These are phyloP conservation scores for Coryphaenoides rupestris DNA, from an alignment of 2,113 vertebrate genomes.

Conservation along the genomic window DNA sequence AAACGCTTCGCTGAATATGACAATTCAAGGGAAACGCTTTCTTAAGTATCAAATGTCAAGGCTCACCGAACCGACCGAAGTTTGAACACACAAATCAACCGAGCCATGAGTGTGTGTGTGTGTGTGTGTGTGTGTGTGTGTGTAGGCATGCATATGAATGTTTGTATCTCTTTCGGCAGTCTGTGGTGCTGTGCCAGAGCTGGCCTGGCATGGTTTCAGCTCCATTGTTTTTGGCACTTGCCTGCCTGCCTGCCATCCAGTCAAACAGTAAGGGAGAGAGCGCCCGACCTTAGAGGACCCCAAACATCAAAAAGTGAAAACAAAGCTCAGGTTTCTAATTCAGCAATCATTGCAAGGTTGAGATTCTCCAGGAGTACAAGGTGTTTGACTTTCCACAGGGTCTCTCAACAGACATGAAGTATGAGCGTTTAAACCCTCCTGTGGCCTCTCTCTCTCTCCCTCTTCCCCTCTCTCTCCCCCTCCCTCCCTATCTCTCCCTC, in stretches of 20 bases:
- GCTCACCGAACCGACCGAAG: not conserved
- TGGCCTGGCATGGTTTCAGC: constrained; percentile 15
- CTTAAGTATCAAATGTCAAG: not conserved
- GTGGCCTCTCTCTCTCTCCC: constrained; percentile 15
- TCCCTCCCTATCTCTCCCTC: constrained; percentile 14
- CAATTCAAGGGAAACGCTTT: not conserved
- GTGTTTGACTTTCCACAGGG: constrained; percentile 4
- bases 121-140: not conserved
- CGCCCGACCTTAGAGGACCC: not conserved
- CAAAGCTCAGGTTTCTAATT: not conserved
- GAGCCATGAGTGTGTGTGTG: not conserved
- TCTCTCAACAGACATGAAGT: constrained; percentile 57
- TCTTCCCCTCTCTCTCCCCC: not conserved
- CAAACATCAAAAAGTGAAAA: constrained; percentile 6
- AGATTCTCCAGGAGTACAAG: constrained; percentile 2
- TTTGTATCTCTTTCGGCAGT: not conserved
- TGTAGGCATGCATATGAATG: not conserved
- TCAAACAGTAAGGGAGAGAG: not conserved
- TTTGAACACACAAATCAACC: not conserved
- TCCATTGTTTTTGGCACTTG: constrained; percentile 4
- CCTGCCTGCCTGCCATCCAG: constrained; percentile 2
- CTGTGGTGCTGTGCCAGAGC: not conserved
- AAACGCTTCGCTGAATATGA: not conserved
- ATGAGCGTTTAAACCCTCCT: constrained; percentile 60
- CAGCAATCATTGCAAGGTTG: not conserved